Conservation (phyloP, 1,140 invertebrate genomes). For the Eubasilissa regina region DNA sequence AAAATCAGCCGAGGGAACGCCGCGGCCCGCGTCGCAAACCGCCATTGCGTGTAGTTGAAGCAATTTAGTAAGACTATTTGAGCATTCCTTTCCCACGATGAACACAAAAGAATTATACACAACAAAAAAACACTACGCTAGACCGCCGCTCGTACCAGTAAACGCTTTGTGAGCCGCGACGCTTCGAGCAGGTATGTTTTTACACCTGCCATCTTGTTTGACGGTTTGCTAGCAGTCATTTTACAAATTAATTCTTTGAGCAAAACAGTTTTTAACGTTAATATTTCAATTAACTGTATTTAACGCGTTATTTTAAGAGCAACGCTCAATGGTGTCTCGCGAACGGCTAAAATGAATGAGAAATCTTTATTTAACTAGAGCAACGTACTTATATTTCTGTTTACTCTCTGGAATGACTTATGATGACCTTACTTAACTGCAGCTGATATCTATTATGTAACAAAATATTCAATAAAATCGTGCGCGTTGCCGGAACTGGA, state of each 20-base stretch:
- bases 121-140: conserved; percentile 27
- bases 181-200: conserved; percentile 1
- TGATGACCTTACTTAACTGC: no score
- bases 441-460: no score
- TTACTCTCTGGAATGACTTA: no score
- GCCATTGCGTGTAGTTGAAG: conserved; percentile 41
- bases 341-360: background rate
- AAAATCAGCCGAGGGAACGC: background rate
- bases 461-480: no score
- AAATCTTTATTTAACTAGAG: background rate
- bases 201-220: conserved; percentile 39
- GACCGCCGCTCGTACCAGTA: background rate
- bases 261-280: no score
- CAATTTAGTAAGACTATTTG: conserved; percentile 43
- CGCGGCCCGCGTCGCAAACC: background rate
- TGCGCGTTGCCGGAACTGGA: no score
- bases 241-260: no score
- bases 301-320: background rate
- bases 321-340: background rate
- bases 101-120: conserved; percentile 34
- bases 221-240: background rate
- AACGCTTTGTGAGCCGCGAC: conserved; percentile 36
- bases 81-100: conserved; percentile 47
- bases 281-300: background rate
- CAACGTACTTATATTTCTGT: no score